Conservation (phyloP, 2,888 invertebrate species). For the Temnothorax unifasciatus region DNA sequence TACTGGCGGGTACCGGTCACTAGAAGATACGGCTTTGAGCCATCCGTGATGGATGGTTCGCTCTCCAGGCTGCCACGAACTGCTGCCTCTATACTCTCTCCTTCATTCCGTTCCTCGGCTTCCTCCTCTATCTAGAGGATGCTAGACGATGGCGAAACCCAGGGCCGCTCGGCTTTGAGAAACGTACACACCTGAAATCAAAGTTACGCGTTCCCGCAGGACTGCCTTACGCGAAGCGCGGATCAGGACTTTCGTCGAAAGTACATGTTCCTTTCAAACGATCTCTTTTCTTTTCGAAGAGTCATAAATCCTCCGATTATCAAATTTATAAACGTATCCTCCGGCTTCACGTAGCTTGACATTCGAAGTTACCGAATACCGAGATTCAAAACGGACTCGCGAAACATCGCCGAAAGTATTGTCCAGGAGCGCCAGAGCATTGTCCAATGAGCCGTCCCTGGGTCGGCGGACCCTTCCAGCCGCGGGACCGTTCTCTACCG, state of each 20-base stretch:
- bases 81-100: slow-evolving; percentile 69
- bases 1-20: slow-evolving; percentile 81
- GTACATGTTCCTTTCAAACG: background rate
- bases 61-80: slow-evolving; percentile 72
- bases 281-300: background rate
- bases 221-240: background rate
- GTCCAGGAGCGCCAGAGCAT: slow-evolving; percentile 30
- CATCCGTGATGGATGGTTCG: slow-evolving; percentile 85
- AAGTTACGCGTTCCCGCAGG: slow-evolving; percentile 19
- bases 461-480: slow-evolving; percentile 70
- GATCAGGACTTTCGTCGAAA: background rate
- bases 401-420: slow-evolving; percentile 16
- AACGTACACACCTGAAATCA: slow-evolving; percentile 56
- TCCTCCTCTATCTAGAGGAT: slow-evolving; percentile 71
- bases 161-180: slow-evolving; percentile 69
- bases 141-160: slow-evolving; percentile 70
- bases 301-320: slow-evolving; percentile 5
- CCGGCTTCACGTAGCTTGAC: background rate
- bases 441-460: slow-evolving; percentile 74
- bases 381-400: slow-evolving; percentile 27
- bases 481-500: slow-evolving; percentile 80
- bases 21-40: slow-evolving; percentile 82
- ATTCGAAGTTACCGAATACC: slow-evolving; percentile 7
- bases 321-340: background rate
- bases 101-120: slow-evolving; percentile 58